Base-by-base conservation (phyloP, 2,113 vertebrate genomes). In the Psophia crepitans region DNA sequence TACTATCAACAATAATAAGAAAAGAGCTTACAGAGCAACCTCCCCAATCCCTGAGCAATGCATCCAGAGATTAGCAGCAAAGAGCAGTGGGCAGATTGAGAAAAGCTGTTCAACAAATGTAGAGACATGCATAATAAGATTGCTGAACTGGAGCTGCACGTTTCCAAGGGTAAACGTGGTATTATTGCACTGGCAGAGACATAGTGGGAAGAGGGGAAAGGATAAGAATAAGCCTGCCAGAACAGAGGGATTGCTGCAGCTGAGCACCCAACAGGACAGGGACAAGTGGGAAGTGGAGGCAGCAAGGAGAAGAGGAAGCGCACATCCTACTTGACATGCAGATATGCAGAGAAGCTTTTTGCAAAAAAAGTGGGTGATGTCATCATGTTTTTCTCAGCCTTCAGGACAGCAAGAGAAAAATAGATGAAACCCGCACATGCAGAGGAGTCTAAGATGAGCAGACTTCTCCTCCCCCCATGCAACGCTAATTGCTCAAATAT, bases 1-100 rank as follows among this genome's bases (percentile, higher is more conserved):
- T 97, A 97, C 96, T 96, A 97, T 91, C 94, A 97, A 96, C 94
- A 96, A 95, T 83, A 97, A 97, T 89, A 97, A 95, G 92, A 80
- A 92, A 89, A 89, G 89, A 95, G 81, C 89, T 96, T 97, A 91
- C 81, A 91, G 96, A 96, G 58, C 94, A 95, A 61, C 81, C 95
- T 96, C 87, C 68, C 84, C 78, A 80, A 70, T 89, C 94, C 95
- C 95, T 26, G 5, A 87, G 84, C 87, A 96, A 89, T 87, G 93
- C 94, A 85, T 43, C 37, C 74, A 92, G 94, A 94, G 95, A 97
- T 97, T 94, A 96, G 84, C 81, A 91, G 81, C 89, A 94, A 78
- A 89, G 89, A 94, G 81, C 91, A 94, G 93, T 43, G 81, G 93
- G 94, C 93, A 97, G 87, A 87, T 84, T 7, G 8, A 91, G 89